These are phyloP conservation scores for Diplazon laetatorius DNA, from an alignment of 2,888 invertebrate species.

Conservation along the genomic window DNA sequence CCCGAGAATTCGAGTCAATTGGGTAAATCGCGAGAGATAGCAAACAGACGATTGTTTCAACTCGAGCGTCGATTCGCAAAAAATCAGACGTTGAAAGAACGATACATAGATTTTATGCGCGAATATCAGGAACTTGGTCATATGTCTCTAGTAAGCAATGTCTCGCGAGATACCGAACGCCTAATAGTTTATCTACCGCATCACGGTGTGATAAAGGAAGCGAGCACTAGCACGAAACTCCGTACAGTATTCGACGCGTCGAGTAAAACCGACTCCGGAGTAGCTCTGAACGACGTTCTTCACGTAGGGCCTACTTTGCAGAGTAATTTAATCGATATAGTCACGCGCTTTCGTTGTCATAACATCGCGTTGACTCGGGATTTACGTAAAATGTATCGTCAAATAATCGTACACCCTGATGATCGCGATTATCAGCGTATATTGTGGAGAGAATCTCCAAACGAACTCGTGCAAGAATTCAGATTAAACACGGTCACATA, in stretches of 20 bases:
- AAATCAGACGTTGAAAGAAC: constrained; percentile 39
- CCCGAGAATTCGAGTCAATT: constrained; percentile 31
- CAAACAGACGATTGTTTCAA: constrained; percentile 58
- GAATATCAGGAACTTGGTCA: constrained; percentile 66
- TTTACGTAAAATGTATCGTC: constrained; percentile 72
- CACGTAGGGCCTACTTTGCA: constrained; percentile 67
- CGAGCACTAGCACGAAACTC: constrained; percentile 64
- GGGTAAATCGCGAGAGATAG: constrained; percentile 63
- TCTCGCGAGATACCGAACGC: not conserved
- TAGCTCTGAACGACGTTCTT: constrained; percentile 66
- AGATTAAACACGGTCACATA: constrained; percentile 53
- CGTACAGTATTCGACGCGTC: constrained; percentile 74
- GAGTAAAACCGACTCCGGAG: constrained; percentile 28
- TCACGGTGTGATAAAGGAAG: constrained; percentile 26
- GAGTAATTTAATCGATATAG: constrained; percentile 58
- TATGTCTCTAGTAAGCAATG: constrained; percentile 57
- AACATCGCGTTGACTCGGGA: constrained; percentile 68
- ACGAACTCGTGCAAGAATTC: constrained; percentile 24
- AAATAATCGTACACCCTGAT: constrained; percentile 41
- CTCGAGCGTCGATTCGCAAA: constrained; percentile 64
- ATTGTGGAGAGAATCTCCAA: constrained; percentile 33
- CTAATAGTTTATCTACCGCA: constrained; percentile 37
- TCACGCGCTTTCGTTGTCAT: constrained; percentile 66
- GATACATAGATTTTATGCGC: constrained; percentile 65
- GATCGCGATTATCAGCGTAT: constrained; percentile 53